Conservation (phyloP, 2,113 vertebrate genomes). For the Erinaceus europaeus region DNA sequence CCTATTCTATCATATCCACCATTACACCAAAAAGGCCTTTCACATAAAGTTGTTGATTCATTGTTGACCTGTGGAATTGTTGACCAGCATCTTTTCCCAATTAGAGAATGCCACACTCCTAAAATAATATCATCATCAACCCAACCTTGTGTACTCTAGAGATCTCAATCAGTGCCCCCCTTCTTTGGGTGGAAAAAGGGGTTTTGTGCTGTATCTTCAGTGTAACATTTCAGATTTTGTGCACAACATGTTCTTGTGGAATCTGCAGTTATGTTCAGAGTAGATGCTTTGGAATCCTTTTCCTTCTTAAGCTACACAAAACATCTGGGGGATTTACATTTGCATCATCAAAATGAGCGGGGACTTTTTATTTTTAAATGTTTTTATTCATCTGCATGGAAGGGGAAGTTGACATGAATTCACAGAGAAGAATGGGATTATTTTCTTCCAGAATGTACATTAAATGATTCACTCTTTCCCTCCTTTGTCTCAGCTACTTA, state of each 20-base stretch:
- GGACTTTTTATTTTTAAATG: slow-evolving; percentile 61
- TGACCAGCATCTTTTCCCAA: too few species aligned
- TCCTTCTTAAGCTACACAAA: slow-evolving; percentile 34
- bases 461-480: background rate
- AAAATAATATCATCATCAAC: too few species aligned
- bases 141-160: slow-evolving; percentile 34
- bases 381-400: slow-evolving; percentile 48
- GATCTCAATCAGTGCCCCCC: background rate
- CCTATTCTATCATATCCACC: too few species aligned
- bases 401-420: slow-evolving; percentile 51
- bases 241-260: background rate
- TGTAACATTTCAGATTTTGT: slow-evolving; percentile 38
- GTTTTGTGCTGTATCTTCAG: background rate
- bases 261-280: background rate
- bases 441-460: slow-evolving; percentile 50
- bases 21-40: too few species aligned
- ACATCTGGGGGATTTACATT: slow-evolving; percentile 60
- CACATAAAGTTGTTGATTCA: too few species aligned
- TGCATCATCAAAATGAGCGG: slow-evolving; percentile 60
- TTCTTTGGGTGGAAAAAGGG: background rate
- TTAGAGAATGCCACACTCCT: too few species aligned
- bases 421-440: slow-evolving; percentile 50
- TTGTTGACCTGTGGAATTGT: too few species aligned
- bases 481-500: slow-evolving; percentile 48
- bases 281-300: slow-evolving; percentile 37